These are phyloP conservation scores for Oreochromis tanganicae DNA, from an alignment of 2,113 vertebrate species.

Conservation along the genomic window DNA sequence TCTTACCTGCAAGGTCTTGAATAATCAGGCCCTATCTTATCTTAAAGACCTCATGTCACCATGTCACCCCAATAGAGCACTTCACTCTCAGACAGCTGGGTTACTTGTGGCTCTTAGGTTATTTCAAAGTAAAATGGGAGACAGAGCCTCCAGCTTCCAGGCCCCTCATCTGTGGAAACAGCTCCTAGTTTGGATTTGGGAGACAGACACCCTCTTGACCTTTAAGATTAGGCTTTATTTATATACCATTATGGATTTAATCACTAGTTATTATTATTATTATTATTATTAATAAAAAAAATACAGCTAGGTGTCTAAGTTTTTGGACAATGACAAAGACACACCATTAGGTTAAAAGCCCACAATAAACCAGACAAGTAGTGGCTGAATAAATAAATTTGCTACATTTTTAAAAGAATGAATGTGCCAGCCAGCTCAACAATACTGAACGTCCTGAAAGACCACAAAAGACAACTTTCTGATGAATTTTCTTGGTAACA, in stretches of 20 bases:
- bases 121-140: not conserved
- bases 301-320: not conserved
- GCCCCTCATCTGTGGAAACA: not conserved
- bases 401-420: not conserved
- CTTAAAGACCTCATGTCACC: not conserved
- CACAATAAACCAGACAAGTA: not conserved
- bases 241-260: fast-evolving
- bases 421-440: not conserved
- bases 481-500: not conserved
- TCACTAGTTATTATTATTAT: fast-evolving
- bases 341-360: not conserved
- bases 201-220: not conserved
- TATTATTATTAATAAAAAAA: fast-evolving
- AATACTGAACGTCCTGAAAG: not conserved
- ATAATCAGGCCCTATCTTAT: not conserved
- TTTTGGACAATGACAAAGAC: not conserved
- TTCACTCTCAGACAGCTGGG: not conserved
- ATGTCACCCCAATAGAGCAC: not conserved
- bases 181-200: not conserved
- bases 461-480: not conserved
- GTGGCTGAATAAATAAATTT: not conserved
- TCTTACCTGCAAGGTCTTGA: not conserved
- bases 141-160: not conserved
- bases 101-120: not conserved
- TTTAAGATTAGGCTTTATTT: not conserved